A percentile compares a stretch with the other conserved stretches of the same genome.
Evolutionary conservation across 2,888 invertebrate species (phyloP).

Genomic region (Microplitis deprimator): DNA sequence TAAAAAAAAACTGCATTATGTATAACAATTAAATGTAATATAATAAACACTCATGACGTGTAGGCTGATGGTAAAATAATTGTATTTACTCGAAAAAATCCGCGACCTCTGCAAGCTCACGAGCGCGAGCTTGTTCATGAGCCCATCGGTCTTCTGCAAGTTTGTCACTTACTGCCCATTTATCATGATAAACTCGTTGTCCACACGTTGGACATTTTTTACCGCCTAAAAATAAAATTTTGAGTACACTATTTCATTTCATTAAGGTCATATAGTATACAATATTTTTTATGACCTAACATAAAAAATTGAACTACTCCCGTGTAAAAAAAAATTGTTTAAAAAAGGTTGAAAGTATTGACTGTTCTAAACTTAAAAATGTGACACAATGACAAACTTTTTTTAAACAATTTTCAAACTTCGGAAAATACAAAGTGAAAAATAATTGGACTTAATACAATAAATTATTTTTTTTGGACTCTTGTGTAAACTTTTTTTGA

Average conservation of each 20-base stretch:
- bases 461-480: too few relatives aligned
- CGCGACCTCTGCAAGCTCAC: conserved; percentile 83
- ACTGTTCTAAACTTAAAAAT: too few relatives aligned
- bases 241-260: conserved; percentile 12
- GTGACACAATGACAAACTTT: too few relatives aligned
- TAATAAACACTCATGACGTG: neutral
- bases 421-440: too few relatives aligned
- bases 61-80: neutral
- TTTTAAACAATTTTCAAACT: too few relatives aligned
- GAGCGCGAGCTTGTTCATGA: conserved; percentile 81
- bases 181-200: conserved; percentile 80
- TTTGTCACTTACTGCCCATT: conserved; percentile 80
- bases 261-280: neutral
- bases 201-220: conserved; percentile 80
- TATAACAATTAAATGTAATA: neutral
- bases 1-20: neutral
- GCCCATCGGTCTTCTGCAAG: conserved; percentile 84
- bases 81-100: conserved; percentile 77
- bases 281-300: conserved; percentile 4
- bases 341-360: too few relatives aligned
- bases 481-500: too few relatives aligned
- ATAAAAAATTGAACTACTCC: neutral
- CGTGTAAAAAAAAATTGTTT: too few relatives aligned
- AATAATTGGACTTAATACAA: too few relatives aligned
- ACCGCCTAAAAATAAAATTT: conserved; percentile 73